Evolutionary conservation across 2,888 invertebrate species (phyloP).

Genomic region (Melieria crassipennis): DNA sequence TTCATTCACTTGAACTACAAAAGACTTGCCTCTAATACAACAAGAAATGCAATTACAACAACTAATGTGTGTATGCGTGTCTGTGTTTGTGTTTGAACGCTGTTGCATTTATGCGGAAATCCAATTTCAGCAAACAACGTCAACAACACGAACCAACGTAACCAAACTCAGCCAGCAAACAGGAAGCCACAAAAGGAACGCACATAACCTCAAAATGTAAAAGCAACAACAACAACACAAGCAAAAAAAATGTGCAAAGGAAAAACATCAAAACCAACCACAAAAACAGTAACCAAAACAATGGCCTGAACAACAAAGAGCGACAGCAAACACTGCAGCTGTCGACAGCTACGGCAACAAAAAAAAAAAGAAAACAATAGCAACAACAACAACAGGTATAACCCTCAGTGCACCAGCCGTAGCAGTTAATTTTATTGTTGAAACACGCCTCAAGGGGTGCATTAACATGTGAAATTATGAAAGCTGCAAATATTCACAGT

Average conservation of each 20-base stretch:
- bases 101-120: constrained; percentile 42
- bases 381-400: background rate
- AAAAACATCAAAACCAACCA: constrained; percentile 19
- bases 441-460: constrained; percentile 55
- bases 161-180: too few species aligned
- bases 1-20: too few species aligned
- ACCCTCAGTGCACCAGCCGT: constrained; percentile 36
- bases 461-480: constrained; percentile 59
- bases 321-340: too few species aligned
- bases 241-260: constrained; percentile 15
- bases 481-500: constrained; percentile 37
- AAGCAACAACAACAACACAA: constrained; percentile 12
- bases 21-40: too few species aligned
- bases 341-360: constrained; percentile 6
- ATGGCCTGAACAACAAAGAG: background rate
- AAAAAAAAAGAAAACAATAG: background rate
- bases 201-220: constrained; percentile 17
- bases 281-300: constrained; percentile 41
- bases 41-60: too few species aligned
- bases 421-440: constrained; percentile 53
- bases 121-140: too few species aligned
- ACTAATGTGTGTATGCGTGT: too few species aligned
- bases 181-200: constrained; percentile 3
- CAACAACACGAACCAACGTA: too few species aligned
- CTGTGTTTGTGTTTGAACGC: constrained; percentile 35